These are phyloP conservation scores for Mythimna ferrago DNA, from an alignment of 2,888 invertebrate genomes.

Conservation along the genomic window DNA sequence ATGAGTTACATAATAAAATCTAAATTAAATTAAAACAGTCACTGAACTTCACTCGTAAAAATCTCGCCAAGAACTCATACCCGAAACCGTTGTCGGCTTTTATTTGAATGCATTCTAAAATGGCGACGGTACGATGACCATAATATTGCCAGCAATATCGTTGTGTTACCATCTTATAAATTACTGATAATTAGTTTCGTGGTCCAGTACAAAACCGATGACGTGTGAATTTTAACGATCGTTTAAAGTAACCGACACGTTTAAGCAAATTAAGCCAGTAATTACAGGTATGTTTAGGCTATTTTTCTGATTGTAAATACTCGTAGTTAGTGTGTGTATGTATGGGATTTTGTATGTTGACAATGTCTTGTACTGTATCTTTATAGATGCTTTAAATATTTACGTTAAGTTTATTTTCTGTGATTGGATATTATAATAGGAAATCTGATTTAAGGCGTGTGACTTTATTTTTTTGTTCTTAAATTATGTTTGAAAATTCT, in stretches of 20 bases:
- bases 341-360: neutral
- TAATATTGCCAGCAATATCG: constrained; percentile 32
- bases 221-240: constrained; percentile 37
- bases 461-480: constrained; percentile 14
- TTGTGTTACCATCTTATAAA: constrained; percentile 44
- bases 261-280: constrained; percentile 49
- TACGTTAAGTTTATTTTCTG: constrained; percentile 9
- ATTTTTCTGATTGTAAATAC: constrained; percentile 43
- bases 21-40: too few species aligned
- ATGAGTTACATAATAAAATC: too few species aligned
- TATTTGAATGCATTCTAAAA: constrained; percentile 4
- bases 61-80: too few species aligned
- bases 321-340: neutral
- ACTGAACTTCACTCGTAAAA: too few species aligned
- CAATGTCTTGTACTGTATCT: constrained; percentile 14
- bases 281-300: constrained; percentile 35
- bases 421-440: constrained; percentile 6
- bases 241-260: constrained; percentile 28
- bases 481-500: constrained; percentile 2
- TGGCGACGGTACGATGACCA: constrained; percentile 6
- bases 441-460: constrained; percentile 8
- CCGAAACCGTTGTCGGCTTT: neutral
- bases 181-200: constrained; percentile 46
- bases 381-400: constrained; percentile 10
- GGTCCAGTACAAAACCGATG: constrained; percentile 52